Evolutionary conservation across 2,888 invertebrate species (phyloP).

Genomic region (Apodemia mormo): DNA sequence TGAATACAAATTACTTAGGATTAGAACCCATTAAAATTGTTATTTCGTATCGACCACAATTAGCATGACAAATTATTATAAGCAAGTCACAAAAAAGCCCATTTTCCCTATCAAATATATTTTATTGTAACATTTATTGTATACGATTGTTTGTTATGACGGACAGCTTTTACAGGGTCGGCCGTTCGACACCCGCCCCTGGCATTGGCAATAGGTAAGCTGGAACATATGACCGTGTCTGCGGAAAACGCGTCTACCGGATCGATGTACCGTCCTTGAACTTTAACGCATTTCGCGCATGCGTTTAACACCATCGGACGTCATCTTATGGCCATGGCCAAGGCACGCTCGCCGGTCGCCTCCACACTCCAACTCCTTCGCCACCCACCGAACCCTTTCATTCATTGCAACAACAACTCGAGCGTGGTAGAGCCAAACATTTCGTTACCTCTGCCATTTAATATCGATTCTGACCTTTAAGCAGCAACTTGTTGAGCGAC

Average conservation of each 20-base stretch:
- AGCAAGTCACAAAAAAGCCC: too few species aligned
- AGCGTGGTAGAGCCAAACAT: conserved; percentile 36
- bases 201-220: conserved; percentile 50
- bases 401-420: conserved; percentile 35
- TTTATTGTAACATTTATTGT: too few species aligned
- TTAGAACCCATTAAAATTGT: too few species aligned
- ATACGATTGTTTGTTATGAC: conserved; percentile 9
- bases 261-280: conserved; percentile 77
- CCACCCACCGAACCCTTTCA: conserved; percentile 34
- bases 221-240: conserved; percentile 57
- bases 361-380: conserved; percentile 39
- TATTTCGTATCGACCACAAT: too few species aligned
- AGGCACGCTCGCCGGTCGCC: conserved; percentile 54
- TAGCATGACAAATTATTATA: too few species aligned
- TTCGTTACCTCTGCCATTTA: conserved; percentile 66
- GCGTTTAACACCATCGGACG: conserved; percentile 64
- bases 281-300: conserved; percentile 56
- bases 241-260: conserved; percentile 53
- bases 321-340: conserved; percentile 74
- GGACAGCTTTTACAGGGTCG: conserved; percentile 20
- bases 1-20: too few species aligned
- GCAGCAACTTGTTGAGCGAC: conserved; percentile 55
- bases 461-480: conserved; percentile 65
- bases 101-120: too few species aligned
- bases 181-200: conserved; percentile 44